phyloP scores from a whole-genome alignment of 2,888 invertebrate genomes.

The Folsomia candida region DNA sequence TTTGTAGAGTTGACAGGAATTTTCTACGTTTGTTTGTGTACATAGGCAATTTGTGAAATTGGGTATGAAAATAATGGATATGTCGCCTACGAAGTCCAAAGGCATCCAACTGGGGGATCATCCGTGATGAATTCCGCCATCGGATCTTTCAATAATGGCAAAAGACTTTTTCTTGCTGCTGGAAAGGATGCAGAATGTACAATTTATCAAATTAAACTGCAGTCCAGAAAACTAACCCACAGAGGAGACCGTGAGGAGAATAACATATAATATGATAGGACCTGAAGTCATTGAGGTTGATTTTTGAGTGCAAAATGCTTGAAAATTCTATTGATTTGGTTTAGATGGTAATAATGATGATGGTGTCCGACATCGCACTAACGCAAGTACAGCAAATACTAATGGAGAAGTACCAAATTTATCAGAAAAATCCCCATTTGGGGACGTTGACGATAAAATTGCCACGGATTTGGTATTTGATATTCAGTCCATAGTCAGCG shows the following conservation, averaged over 20 bases:
- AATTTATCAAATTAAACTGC: slow-evolving; percentile 61
- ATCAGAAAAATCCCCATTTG: background rate
- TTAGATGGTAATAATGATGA: slow-evolving; percentile 16
- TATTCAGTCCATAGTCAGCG: slow-evolving; percentile 73
- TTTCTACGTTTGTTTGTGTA: background rate
- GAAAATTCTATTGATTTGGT: background rate
- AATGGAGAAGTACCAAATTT: slow-evolving; percentile 31
- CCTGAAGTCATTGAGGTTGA: too few species aligned
- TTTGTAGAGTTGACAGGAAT: background rate
- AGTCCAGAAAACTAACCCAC: slow-evolving; percentile 4
- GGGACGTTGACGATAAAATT: slow-evolving; percentile 25
- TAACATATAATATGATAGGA: background rate
- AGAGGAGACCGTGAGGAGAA: background rate
- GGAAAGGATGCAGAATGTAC: slow-evolving; percentile 91
- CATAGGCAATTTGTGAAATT: slow-evolving; percentile 88
- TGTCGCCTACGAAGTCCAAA: slow-evolving; percentile 80
- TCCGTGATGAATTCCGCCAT: slow-evolving; percentile 90
- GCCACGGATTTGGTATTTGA: slow-evolving; percentile 46
- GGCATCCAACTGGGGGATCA: slow-evolving; percentile 82
- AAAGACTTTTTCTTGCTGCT: slow-evolving; percentile 76
- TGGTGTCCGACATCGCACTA: slow-evolving; percentile 26
- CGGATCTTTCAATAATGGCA: slow-evolving; percentile 62
- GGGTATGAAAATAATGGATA: slow-evolving; percentile 79
- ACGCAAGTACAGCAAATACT: slow-evolving; percentile 1
- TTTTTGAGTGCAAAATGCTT: background rate